phyloP scores from a whole-genome alignment of 2,888 invertebrate species.

The Spatulosminthurus flaviceps region DNA sequence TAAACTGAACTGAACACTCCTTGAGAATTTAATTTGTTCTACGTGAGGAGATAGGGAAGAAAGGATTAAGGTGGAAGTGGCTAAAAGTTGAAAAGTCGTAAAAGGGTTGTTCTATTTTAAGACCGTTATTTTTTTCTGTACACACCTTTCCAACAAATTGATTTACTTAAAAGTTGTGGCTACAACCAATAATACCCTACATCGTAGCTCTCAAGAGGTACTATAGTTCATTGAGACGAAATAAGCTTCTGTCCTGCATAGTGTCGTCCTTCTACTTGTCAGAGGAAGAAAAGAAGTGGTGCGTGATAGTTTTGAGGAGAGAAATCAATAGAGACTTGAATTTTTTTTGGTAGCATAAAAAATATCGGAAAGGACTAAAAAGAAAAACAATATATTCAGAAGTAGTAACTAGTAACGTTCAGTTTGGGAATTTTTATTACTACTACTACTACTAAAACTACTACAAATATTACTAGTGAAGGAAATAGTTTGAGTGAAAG shows the following conservation, averaged over 20 bases:
- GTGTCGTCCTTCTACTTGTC: too few species aligned
- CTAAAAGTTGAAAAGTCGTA: too few species aligned
- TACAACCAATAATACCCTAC: too few species aligned
- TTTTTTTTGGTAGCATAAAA: not conserved
- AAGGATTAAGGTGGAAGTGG: not conserved
- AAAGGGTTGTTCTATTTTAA: not conserved
- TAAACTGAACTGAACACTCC: too few species aligned
- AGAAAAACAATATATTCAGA: conserved; percentile 25
- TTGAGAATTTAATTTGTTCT: too few species aligned
- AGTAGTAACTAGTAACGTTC: conserved; percentile 27
- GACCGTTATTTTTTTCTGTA: not conserved
- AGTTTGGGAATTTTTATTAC: conserved; percentile 10
- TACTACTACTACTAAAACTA: conserved; percentile 10
- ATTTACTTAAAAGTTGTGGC: too few species aligned
- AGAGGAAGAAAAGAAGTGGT: too few species aligned
- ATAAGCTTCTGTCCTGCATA: too few species aligned
- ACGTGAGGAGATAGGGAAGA: too few species aligned
- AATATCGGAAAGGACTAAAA: not conserved
- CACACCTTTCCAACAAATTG: not conserved
- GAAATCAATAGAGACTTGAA: not conserved
- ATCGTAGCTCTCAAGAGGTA: too few species aligned
- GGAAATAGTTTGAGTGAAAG: conserved; percentile 26
- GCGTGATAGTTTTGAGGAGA: too few species aligned
- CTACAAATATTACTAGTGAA: not conserved
- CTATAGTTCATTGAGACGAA: too few species aligned